Evolutionary conservation across 2,113 vertebrate genomes (phyloP).

Genomic region (Brachypodius melanocephalos): DNA sequence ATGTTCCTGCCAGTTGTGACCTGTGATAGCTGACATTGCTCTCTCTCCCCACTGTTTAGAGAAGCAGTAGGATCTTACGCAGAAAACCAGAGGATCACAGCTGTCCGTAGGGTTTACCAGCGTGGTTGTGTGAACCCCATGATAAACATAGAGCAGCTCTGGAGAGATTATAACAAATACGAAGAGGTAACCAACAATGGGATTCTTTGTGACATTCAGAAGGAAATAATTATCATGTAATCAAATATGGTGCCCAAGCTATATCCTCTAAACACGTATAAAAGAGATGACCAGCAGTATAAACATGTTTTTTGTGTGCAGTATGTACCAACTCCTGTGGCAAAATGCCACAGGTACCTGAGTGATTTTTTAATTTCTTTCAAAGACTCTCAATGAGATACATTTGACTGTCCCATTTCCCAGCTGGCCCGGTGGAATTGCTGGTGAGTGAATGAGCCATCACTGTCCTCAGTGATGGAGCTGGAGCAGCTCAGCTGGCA

Average conservation of each 20-base stretch:
- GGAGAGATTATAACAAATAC: conserved; percentile 99
- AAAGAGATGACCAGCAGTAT: not conserved
- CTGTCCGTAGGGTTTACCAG: conserved; percentile 96
- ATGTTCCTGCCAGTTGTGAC: conserved; percentile 24
- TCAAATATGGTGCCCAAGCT: not conserved
- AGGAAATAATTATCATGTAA: not conserved
- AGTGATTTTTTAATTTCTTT: not conserved
- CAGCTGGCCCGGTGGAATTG: not conserved
- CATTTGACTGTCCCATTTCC: not conserved
- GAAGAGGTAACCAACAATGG: conserved; percentile 84
- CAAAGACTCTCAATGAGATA: not conserved
- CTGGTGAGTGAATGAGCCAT: not conserved
- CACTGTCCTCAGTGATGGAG: not conserved
- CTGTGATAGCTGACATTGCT: conserved; percentile 32
- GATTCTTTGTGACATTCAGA: not conserved
- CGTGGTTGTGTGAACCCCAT: conserved; percentile 98
- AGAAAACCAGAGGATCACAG: conserved; percentile 98
- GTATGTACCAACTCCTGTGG: not conserved
- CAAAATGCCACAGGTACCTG: not conserved
- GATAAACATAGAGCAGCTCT: conserved; percentile 99
- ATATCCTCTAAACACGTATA: not conserved
- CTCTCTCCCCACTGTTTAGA: conserved; percentile 72
- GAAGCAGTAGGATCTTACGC: conserved; percentile 98
- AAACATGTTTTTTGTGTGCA: rapidly evolving
- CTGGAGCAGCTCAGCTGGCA: not conserved